Conservation (phyloP, 2,888 invertebrate species). For the Tanypteryx hageni region DNA sequence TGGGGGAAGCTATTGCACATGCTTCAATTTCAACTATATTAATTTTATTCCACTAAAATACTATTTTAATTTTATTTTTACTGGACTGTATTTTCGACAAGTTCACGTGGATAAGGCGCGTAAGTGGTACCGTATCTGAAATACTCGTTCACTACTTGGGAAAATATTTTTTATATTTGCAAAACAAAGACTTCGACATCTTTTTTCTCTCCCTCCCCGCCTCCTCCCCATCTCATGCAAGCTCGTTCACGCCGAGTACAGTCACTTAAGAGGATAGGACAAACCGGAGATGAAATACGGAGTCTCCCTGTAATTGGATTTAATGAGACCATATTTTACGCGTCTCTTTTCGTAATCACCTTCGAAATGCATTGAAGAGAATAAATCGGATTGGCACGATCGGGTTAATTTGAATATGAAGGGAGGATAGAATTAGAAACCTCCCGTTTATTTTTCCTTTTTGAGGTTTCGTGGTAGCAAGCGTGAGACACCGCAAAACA, state of each 20-base stretch:
- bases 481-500: too few species aligned
- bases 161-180: too few species aligned
- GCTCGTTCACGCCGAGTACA: not conserved
- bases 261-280: not conserved
- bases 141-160: too few species aligned
- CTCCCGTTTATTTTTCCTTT: too few species aligned
- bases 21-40: too few species aligned
- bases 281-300: slow-evolving; percentile 32
- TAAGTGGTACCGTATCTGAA: too few species aligned
- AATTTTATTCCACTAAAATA: too few species aligned
- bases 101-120: too few species aligned
- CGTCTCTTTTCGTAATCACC: slow-evolving; percentile 27
- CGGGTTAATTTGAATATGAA: slow-evolving; percentile 37
- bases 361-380: slow-evolving; percentile 1
- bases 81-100: too few species aligned
- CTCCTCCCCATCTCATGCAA: not conserved
- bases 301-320: slow-evolving; percentile 57
- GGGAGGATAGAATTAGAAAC: not conserved
- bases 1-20: too few species aligned
- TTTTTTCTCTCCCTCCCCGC: not conserved
- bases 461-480: too few species aligned
- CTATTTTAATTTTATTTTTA: too few species aligned
- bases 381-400: slow-evolving; percentile 9
- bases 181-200: not conserved
- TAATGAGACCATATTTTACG: slow-evolving; percentile 59